phyloP scores from a whole-genome alignment of 2,797 vertebrate genomes.

The Eulemur coronatus region DNA sequence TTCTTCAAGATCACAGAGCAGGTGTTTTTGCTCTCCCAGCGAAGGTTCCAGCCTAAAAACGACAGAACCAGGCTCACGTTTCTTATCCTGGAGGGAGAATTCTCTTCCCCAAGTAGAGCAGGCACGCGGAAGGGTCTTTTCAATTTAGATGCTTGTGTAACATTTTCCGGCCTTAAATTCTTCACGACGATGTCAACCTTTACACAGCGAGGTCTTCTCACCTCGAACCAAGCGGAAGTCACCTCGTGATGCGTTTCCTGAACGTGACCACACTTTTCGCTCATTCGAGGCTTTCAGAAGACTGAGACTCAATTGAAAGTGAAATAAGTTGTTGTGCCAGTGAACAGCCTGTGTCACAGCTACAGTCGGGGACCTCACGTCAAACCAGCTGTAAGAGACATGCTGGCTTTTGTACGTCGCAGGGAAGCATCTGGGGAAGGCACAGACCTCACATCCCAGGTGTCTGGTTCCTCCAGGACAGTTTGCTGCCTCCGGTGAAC shows the following conservation, averaged over 20 bases:
- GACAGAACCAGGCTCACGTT: background rate
- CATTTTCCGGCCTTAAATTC: conserved; percentile 73
- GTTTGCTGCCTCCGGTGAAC: background rate
- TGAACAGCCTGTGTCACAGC: background rate
- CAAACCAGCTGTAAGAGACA: background rate
- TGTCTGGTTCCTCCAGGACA: background rate
- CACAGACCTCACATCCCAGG: background rate
- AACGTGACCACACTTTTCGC: background rate
- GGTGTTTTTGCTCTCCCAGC: background rate
- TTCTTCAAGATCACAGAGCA: background rate
- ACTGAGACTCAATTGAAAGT: background rate
- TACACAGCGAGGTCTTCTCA: conserved; percentile 65
- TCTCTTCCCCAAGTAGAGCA: conserved; percentile 46
- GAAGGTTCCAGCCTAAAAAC: background rate
- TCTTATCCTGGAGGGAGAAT: conserved; percentile 50
- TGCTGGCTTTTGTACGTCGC: background rate
- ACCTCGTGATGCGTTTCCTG: conserved; percentile 27
- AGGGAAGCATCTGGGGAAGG: conserved; percentile 1
- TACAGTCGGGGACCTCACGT: background rate
- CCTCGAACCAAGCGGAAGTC: conserved; percentile 62
- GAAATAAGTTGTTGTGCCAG: background rate
- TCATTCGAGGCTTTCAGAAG: conserved; percentile 9
- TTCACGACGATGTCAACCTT: conserved; percentile 62
- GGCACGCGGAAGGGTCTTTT: conserved; percentile 65
- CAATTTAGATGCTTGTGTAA: conserved; percentile 43